Conservation (phyloP, 2,888 invertebrate genomes). For the Charanyca ferruginea region DNA sequence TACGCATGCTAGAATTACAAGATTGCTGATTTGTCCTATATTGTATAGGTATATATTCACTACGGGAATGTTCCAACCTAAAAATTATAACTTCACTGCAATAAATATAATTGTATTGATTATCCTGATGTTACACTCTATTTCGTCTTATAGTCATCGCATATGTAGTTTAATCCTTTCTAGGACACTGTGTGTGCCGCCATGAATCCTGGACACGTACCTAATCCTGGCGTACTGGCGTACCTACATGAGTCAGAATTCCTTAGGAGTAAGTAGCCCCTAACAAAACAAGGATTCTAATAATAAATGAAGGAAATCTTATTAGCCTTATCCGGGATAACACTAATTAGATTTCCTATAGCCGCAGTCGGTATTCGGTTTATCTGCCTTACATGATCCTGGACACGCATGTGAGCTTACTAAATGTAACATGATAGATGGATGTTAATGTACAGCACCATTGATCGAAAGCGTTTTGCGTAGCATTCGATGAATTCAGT, state of each 20-base stretch:
- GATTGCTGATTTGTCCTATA: slow-evolving; percentile 25
- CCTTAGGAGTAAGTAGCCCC: slow-evolving; percentile 6
- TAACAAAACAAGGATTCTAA: slow-evolving; percentile 27
- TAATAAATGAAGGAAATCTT: slow-evolving; percentile 45
- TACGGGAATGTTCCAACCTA: slow-evolving; percentile 3
- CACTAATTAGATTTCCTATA: slow-evolving; percentile 44
- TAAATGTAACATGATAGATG: slow-evolving; percentile 5
- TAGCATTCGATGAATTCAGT: not conserved
- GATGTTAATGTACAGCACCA: not conserved
- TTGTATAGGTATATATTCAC: too few relatives aligned
- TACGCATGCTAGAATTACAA: slow-evolving; percentile 31
- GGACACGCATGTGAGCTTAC: not conserved
- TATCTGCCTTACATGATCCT: slow-evolving; percentile 2
- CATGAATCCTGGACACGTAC: slow-evolving; percentile 31
- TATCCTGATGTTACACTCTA: slow-evolving; percentile 8
- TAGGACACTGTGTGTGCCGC: slow-evolving; percentile 22
- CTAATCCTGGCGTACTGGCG: slow-evolving; percentile 4
- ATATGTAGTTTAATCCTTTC: slow-evolving; percentile 12
- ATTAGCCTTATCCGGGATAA: slow-evolving; percentile 42
- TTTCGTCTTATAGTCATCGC: not conserved
- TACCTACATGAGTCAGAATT: slow-evolving; percentile 32
- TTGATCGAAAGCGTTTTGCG: not conserved
- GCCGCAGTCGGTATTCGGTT: slow-evolving; percentile 13
- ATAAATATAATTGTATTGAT: slow-evolving; percentile 20
- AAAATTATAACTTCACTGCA: slow-evolving; percentile 6